Percentiles rank a stretch among this genome's conserved stretches.
These are phyloP conservation scores for Cephus cinctus DNA, from an alignment of 1,140 invertebrate genomes.

Conservation along the genomic window DNA sequence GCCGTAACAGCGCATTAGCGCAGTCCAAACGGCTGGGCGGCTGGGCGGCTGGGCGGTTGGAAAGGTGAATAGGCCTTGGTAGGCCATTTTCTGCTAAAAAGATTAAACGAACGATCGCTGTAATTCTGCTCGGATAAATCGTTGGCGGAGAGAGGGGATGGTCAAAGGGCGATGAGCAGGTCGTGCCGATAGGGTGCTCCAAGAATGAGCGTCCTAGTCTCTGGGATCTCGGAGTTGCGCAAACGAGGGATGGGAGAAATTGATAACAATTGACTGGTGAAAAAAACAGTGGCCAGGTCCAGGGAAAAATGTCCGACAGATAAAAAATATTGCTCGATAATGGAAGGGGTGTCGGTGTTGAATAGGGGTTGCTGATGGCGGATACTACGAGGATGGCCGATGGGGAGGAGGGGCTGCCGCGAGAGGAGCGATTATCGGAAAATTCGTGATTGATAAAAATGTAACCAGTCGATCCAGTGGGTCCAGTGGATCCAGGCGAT, in stretches of 20 bases:
- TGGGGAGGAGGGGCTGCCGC: not conserved
- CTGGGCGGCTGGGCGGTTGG: no score
- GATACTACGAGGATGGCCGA: conserved; percentile 12
- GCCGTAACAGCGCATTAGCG: no score
- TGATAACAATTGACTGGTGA: not conserved
- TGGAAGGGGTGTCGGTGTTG: conserved; percentile 16
- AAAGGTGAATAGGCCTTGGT: no score
- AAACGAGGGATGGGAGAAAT: not conserved
- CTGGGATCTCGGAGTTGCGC: no score
- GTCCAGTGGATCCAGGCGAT: conserved; percentile 14
- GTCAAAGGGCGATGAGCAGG: not conserved
- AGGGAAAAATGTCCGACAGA: not conserved
- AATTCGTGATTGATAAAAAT: conserved; percentile 40
- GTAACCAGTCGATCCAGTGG: conserved; percentile 9
- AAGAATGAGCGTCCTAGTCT: no score
- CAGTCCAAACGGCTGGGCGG: no score
- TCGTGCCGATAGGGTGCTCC: no score
- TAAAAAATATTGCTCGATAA: conserved; percentile 33
- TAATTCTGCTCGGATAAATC: no score
- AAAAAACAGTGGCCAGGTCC: not conserved
- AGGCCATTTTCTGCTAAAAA: no score
- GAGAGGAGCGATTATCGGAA: conserved; percentile 33
- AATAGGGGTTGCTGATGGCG: not conserved
- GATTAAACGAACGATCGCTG: no score
- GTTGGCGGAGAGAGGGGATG: not conserved